Evolutionary conservation across 2,113 vertebrate genomes (phyloP), one percentile per base, ranked within the genome.

Genomic region (Paramisgurnus dabryanus): DNA sequence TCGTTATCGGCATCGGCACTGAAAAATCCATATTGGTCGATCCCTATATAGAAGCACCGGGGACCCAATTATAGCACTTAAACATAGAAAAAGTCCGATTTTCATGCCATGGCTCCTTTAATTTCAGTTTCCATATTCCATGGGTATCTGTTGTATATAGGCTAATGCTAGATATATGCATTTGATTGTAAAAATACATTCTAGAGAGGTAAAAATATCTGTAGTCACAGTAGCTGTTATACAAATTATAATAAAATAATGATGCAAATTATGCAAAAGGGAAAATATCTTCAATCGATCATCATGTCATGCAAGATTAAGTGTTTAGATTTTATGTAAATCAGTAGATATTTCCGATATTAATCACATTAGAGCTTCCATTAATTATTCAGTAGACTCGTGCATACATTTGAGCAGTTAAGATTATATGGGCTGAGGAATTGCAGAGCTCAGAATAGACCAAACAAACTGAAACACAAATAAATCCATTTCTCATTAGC

Each of bases 291-390:
- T 63, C 58, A 63, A 64, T 76, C 43, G 27, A 49, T 64, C 73
- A 76, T 75, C 49, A 22, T 64, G 58, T 49, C 58, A 45, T 63
- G 45, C 22, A 49, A 34, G 7, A 75, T 76, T 64, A 76, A 76
- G 45, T 8, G 64, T 76, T 76, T 76, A 76, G 45, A 64, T 47
- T 64, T 64, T 39, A 76, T 76, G 58, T 22, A 63, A 64, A 75
- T 64, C 22, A 75, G 58, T 49, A n/a, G 43, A 64, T 49, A 61
- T 64, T 64, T 75, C 73, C 60, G 13, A 49, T 49, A 64, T 47
- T 34, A n/a, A 12, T 75, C 58, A 64, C 58, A 7, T 63, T 34
- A 63, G n/a, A 22, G 40, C 60, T 12, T 18, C 9, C 0, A 58
- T 73, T 58, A 73, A 57, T 75, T 75, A 63, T 75, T 63, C 12